phyloP scores from a whole-genome alignment of 2,888 invertebrate genomes.

The Habrosyne pyritoides region DNA sequence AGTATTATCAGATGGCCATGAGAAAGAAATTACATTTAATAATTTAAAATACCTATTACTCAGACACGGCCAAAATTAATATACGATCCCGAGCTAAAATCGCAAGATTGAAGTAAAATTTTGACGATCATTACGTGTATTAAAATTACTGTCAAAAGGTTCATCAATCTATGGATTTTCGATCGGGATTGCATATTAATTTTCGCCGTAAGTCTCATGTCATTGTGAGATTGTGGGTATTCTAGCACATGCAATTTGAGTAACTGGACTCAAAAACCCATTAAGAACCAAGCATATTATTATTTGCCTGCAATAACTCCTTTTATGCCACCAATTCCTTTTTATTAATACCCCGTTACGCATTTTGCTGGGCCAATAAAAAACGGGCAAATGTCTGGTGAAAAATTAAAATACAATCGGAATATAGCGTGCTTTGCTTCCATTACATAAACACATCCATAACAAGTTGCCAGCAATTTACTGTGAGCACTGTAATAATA shows the following conservation, averaged over 20 bases:
- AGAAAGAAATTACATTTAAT: too few species aligned
- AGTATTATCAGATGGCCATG: too few species aligned
- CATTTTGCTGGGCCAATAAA: background rate
- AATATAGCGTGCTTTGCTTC: background rate
- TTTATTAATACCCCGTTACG: constrained; percentile 1
- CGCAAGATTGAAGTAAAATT: too few species aligned
- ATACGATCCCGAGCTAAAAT: too few species aligned
- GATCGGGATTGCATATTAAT: too few species aligned
- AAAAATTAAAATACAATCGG: constrained; percentile 1
- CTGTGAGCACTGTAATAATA: constrained; percentile 3
- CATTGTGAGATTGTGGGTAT: too few species aligned
- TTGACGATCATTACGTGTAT: too few species aligned
- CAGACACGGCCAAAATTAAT: too few species aligned
- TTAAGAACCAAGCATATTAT: background rate
- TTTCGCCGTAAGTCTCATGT: too few species aligned
- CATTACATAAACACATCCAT: constrained; percentile 2
- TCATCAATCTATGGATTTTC: too few species aligned
- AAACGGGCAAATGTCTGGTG: background rate
- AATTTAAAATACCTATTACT: too few species aligned
- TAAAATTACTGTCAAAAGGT: too few species aligned
- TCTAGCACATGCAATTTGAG: background rate
- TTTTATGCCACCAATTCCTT: background rate
- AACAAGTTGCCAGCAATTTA: constrained; percentile 2
- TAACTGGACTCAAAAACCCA: background rate
- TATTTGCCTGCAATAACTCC: background rate